A percentile compares a stretch with the other conserved stretches of the same genome.
Evolutionary conservation across 2,888 invertebrate genomes (phyloP).

Genomic region (Tetheella fluctuosa): DNA sequence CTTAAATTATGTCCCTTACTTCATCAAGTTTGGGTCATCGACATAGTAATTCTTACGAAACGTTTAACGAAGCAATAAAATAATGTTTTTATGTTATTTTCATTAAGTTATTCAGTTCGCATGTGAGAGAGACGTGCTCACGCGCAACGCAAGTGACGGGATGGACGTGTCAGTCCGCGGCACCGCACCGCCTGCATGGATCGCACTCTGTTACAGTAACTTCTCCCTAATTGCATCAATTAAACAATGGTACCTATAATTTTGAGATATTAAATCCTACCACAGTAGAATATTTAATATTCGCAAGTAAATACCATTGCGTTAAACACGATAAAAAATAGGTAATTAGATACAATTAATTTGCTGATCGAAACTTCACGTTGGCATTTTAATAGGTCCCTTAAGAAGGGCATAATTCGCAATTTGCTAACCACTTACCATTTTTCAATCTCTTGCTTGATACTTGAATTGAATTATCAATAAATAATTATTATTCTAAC

Average conservation of each 20-base stretch:
- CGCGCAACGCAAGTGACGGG: slow-evolving; percentile 37
- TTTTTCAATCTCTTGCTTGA: neutral
- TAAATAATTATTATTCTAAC: too few species aligned
- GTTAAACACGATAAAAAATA: neutral
- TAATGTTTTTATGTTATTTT: slow-evolving; percentile 46
- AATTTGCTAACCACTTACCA: neutral
- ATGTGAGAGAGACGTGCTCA: slow-evolving; percentile 48
- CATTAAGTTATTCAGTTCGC: slow-evolving; percentile 62
- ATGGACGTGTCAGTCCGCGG: slow-evolving; percentile 50
- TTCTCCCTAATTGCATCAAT: slow-evolving; percentile 66
- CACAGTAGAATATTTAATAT: slow-evolving; percentile 57
- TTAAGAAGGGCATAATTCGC: neutral
- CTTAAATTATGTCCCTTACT: slow-evolving; percentile 18
- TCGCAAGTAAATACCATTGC: neutral
- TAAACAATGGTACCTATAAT: slow-evolving; percentile 54
- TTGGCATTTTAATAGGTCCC: neutral
- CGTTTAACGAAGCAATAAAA: slow-evolving; percentile 29
- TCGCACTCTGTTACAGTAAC: slow-evolving; percentile 32
- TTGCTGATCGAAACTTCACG: neutral
- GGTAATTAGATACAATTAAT: neutral
- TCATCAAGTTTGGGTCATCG: slow-evolving; percentile 25
- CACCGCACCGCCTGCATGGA: slow-evolving; percentile 41
- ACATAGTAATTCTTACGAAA: slow-evolving; percentile 25
- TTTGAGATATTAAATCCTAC: slow-evolving; percentile 58
- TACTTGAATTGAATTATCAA: neutral